phyloP scores from a whole-genome alignment of 2,113 vertebrate species.

The Neogale vison region DNA sequence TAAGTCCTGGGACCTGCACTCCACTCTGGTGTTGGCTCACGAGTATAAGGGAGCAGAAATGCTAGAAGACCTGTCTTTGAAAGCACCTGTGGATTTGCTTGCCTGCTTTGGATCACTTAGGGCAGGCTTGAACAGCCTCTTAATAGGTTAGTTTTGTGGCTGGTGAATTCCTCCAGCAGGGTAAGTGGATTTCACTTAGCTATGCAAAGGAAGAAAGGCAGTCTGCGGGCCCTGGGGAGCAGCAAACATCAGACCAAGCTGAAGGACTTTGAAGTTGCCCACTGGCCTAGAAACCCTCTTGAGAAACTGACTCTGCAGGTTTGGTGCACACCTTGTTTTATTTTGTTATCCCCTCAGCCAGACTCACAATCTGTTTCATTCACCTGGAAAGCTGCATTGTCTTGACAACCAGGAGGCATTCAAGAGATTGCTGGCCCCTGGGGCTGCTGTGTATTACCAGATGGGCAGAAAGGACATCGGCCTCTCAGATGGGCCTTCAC shows the following conservation, averaged over 20 bases:
- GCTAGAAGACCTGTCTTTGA: background rate
- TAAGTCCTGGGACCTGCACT: background rate
- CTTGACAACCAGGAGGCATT: background rate
- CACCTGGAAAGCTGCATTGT: constrained; percentile 24
- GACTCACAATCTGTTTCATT: constrained; percentile 5
- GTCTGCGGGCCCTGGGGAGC: background rate
- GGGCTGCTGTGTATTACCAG: background rate
- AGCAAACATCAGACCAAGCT: background rate
- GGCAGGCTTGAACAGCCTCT: background rate
- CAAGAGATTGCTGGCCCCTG: background rate
- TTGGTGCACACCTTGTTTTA: background rate
- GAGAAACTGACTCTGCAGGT: background rate
- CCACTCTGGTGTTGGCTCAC: background rate
- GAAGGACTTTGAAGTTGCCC: background rate
- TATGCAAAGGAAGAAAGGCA: constrained; percentile 9
- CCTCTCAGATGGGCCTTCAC: background rate
- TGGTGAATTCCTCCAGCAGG: constrained; percentile 19
- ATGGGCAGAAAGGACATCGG: background rate
- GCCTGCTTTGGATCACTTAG: constrained; percentile 42
- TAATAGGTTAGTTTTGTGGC: constrained; percentile 66
- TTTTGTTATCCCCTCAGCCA: background rate
- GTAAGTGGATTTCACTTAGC: constrained; percentile 55
- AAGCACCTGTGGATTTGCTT: background rate
- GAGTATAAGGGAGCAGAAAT: background rate
- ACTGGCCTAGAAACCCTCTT: background rate